Evolutionary conservation across 2,888 invertebrate genomes (phyloP), one percentile per base, ranked within the genome.

Genomic region (Apodemia duryi): DNA sequence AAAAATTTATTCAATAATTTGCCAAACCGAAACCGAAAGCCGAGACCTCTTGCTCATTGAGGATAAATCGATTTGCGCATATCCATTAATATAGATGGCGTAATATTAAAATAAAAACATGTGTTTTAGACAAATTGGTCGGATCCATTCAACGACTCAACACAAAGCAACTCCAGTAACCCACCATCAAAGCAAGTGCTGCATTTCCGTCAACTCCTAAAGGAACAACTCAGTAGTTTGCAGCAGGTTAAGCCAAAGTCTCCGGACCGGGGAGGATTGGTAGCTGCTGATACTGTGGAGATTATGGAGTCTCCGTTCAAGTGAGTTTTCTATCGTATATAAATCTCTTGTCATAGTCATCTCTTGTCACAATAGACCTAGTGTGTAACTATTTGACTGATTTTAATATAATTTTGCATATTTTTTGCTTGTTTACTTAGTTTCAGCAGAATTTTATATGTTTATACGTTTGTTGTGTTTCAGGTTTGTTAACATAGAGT

Each of bases 271-370:
- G 79, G 79, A 0, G 81, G 78, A 0, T 38, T 90, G 21, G 83
- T 85, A 0, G 78, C 83, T 0, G 90, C 86, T 0, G 87, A 91
- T 28, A 74, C 74, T 60, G 80, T 87, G 11, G 82, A 86, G 70
- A 88, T 90, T 1, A 80, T 89, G 0, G 86, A 90, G 6, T 80
- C 88, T 0, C 86, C 90, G 13, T 91, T 88, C 69, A 91, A 90
- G 86, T 92, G 63, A 84, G 88, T 84, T 35, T 61, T 63, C 46
- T 9, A 21, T 21, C 21, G 21, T 21, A 21, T 21, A 21, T 21
- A 21, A 21, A 21, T 21, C 21, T n/a, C n/a, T n/a, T n/a, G n/a
- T n/a, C n/a, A n/a, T n/a, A n/a, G n/a, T n/a, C n/a, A n/a, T n/a
- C n/a, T n/a, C n/a, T n/a, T n/a, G n/a, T n/a, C 21, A 21, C 21